Evolutionary conservation across 2,797 vertebrate species (phyloP), one percentile per base, ranked within the genome.

Genomic region (Spondyliosoma cantharus): DNA sequence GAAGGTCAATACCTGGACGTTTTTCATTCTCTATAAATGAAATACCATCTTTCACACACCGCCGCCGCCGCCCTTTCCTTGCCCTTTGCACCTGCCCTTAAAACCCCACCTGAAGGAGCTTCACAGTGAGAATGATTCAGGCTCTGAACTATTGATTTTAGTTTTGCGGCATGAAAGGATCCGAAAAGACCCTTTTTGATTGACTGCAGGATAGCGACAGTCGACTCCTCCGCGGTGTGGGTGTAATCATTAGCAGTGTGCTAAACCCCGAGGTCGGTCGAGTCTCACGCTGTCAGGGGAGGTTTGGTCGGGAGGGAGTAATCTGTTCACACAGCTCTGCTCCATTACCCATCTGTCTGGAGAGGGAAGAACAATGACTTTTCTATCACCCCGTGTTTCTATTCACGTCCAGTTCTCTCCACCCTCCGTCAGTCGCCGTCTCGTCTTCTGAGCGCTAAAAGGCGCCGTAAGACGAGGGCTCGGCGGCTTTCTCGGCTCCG

Each of bases 331-430:
- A 84, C 64, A 69, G 89, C 82, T 90, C 82, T 75, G 88, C 88
- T 90, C 93, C 92, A 94, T 95, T 94, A 93, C 78, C 78, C 87
- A 29, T 86, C 89, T 86, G 88, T 87, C 83, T 78, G 72, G 16
- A 81, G 79, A 83, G 81, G 78, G 78, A 78, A 78, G 82, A 87
- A 79, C 89, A 66, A 87, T 71, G 80, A 65, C 71, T 83, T 86
- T 60, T 77, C 76, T 52, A 52, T 85, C 82, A 63, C 69, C 70
- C 65, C 61, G 43, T 46, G 4, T 74, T 72, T 68, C 74, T 66
- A 71, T 7, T 78, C 65, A 50, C 24, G 14, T 53, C 24, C 5
- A 27, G 9, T 48, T 66, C 60, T 71, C 65, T 12, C 57, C 78
- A 25, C 57, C 78, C 29, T 80, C 29, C 37, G 59, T 61, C 64